Evolutionary conservation across 2,113 vertebrate species (phyloP).

Genomic region (Clupea harengus): DNA sequence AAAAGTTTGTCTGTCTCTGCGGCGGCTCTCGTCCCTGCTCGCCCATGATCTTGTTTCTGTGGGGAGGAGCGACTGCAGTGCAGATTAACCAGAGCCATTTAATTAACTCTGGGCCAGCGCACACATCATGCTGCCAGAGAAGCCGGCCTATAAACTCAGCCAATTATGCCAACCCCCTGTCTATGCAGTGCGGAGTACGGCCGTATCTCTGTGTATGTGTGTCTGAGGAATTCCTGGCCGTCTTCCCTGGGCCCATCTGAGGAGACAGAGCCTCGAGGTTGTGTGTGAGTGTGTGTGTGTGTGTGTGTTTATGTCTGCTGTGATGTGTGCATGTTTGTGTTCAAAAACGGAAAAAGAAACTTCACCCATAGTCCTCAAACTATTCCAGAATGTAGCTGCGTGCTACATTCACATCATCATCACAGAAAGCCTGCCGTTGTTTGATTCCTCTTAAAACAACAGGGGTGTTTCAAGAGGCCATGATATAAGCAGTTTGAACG

Average conservation of each 20-base stretch:
- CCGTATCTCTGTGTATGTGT: slow-evolving; percentile 26
- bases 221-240: not conserved
- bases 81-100: slow-evolving; percentile 76
- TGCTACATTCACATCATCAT: too few species aligned
- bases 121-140: slow-evolving; percentile 70
- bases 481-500: not conserved
- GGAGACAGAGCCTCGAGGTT: not conserved
- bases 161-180: slow-evolving; percentile 62
- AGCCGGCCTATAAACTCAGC: slow-evolving; percentile 72
- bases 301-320: not conserved
- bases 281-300: not conserved
- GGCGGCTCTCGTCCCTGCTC: not conserved
- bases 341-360: not conserved
- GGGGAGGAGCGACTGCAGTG: slow-evolving; percentile 56
- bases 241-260: not conserved
- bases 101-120: slow-evolving; percentile 71
- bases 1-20: not conserved
- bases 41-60: slow-evolving; percentile 3
- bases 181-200: not conserved
- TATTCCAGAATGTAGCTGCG: not conserved
- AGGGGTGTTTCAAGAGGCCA: not conserved
- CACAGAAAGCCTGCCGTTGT: too few species aligned
- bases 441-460: not conserved
- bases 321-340: not conserved
- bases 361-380: not conserved